phyloP scores from a whole-genome alignment of 2,113 vertebrate genomes.

The Psilopogon haemacephalus region DNA sequence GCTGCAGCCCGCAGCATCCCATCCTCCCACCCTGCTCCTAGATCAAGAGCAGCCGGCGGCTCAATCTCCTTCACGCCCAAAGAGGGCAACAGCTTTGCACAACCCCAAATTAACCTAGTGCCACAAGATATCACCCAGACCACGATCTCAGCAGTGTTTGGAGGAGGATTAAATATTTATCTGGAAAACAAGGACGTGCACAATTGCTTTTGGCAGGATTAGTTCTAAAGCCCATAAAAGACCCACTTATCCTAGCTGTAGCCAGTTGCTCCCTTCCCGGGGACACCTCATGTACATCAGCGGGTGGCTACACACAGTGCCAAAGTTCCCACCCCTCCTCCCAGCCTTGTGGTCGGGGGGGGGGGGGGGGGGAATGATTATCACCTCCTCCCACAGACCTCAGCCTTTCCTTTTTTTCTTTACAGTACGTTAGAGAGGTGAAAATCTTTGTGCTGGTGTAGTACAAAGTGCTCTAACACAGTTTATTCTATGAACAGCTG shows the following conservation, averaged over 20 bases:
- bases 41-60: accelerated
- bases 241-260: background rate
- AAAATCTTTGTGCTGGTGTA: background rate
- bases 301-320: accelerated
- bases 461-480: background rate
- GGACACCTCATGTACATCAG: accelerated
- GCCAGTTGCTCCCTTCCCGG: background rate
- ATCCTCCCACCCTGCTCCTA: background rate
- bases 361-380: background rate
- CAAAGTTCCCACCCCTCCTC: background rate
- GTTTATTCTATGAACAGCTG: background rate
- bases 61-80: background rate
- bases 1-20: background rate
- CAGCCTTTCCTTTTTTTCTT: background rate
- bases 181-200: background rate
- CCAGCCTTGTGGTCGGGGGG: background rate
- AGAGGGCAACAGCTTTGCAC: background rate
- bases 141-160: background rate
- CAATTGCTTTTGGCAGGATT: background rate
- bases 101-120: background rate
- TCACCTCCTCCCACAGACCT: background rate
- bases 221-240: background rate
- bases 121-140: background rate
- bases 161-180: constrained; percentile 8
- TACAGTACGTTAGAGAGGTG: background rate